Percentiles rank a stretch among this genome's conserved stretches.
These are phyloP conservation scores for Acropternis orthonyx DNA, from an alignment of 2,797 vertebrate genomes.

Conservation along the genomic window DNA sequence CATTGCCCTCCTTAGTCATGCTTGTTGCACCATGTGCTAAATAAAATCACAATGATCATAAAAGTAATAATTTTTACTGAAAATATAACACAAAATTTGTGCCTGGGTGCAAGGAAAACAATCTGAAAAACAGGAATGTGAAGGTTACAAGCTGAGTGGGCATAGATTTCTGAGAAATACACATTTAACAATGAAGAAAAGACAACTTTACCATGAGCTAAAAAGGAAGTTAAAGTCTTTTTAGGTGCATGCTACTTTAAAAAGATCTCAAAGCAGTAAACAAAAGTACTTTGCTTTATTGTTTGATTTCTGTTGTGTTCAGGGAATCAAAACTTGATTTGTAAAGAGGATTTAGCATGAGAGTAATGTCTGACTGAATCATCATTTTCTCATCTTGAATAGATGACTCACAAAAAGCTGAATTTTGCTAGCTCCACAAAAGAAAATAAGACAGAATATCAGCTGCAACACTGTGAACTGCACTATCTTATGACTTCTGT, in stretches of 20 bases:
- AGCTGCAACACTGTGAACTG: not conserved
- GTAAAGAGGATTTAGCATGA: not conserved
- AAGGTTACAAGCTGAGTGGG: not conserved
- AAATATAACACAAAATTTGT: not conserved
- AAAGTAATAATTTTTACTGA: not conserved
- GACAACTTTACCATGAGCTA: not conserved
- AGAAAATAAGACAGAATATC: not conserved
- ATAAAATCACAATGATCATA: not conserved
- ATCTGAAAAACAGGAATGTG: not conserved
- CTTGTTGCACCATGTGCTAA: not conserved
- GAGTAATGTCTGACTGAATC: not conserved
- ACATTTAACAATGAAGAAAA: not conserved
- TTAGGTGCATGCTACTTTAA: not conserved
- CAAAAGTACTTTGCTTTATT: not conserved
- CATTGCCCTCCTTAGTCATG: not conserved
- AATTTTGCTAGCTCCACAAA: not conserved
- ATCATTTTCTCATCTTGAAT: not conserved
- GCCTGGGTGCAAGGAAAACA: not conserved
- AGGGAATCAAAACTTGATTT: not conserved
- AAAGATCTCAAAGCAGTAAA: not conserved
- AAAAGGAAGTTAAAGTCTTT: not conserved
- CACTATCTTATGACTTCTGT: not conserved
- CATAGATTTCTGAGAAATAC: not conserved
- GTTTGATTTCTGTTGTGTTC: constrained; percentile 7
- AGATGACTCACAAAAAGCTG: not conserved